phyloP scores from a whole-genome alignment of 2,113 vertebrate genomes.

The Erythrolamprus reginae region DNA sequence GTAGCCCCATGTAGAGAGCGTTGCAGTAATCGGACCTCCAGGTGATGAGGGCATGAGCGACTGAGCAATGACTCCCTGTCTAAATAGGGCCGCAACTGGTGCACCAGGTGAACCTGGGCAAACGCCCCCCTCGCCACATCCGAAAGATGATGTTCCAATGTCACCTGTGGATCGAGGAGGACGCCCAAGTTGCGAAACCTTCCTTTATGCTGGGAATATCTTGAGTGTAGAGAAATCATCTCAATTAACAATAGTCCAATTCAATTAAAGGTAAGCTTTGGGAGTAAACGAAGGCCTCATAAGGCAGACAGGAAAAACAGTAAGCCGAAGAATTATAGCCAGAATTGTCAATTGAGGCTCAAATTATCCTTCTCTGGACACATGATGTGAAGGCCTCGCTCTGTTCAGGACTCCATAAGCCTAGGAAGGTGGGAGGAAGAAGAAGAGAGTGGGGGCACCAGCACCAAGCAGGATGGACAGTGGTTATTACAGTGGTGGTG shows the following conservation, averaged over 20 bases:
- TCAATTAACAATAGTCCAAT: background rate
- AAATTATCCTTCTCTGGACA: background rate
- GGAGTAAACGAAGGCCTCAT: background rate
- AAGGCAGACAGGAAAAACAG: background rate
- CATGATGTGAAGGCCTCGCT: background rate
- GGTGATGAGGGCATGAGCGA: too few species aligned
- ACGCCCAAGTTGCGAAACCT: too few species aligned
- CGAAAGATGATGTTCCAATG: too few species aligned
- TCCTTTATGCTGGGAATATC: too few species aligned
- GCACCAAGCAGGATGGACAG: background rate
- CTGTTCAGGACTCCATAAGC: background rate
- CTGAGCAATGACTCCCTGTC: too few species aligned
- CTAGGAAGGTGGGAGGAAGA: background rate
- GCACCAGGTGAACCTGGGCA: too few species aligned
- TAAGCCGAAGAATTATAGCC: background rate
- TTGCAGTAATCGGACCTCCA: too few species aligned
- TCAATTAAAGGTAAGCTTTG: background rate
- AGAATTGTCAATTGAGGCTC: background rate
- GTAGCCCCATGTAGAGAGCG: too few species aligned
- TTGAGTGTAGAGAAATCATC: too few species aligned
- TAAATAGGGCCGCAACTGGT: too few species aligned
- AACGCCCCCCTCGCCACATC: too few species aligned
- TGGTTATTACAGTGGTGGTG: background rate
- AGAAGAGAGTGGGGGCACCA: background rate
- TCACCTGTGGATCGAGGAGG: too few species aligned